Evolutionary conservation across 2,888 invertebrate genomes (phyloP).

Genomic region (Nasonovia ribisnigri): DNA sequence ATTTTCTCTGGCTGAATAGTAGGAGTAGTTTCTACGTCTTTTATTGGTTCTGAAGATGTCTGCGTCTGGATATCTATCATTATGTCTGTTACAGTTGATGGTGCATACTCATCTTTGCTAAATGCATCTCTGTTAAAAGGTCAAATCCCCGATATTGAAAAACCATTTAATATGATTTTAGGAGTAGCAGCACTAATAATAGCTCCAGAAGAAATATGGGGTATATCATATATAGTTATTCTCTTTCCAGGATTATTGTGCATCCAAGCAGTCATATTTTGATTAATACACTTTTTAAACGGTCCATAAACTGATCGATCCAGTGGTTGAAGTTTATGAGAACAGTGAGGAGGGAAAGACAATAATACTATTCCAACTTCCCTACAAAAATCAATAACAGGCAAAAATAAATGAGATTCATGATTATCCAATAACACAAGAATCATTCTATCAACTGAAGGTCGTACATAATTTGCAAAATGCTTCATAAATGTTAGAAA

Average conservation of each 20-base stretch:
- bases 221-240: slow-evolving; percentile 68
- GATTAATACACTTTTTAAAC: slow-evolving; percentile 65
- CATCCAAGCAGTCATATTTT: slow-evolving; percentile 66
- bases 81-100: slow-evolving; percentile 19
- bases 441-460: neutral
- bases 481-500: slow-evolving; percentile 66
- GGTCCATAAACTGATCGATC: slow-evolving; percentile 66
- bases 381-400: slow-evolving; percentile 37
- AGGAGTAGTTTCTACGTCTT: neutral
- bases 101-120: slow-evolving; percentile 66
- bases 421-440: slow-evolving; percentile 55
- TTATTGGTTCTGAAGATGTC: neutral
- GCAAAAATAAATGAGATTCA: slow-evolving; percentile 39
- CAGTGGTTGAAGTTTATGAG: slow-evolving; percentile 51
- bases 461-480: slow-evolving; percentile 59
- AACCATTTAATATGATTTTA: slow-evolving; percentile 68
- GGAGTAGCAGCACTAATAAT: slow-evolving; percentile 68
- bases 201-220: slow-evolving; percentile 66
- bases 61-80: neutral
- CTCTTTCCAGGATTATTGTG: slow-evolving; percentile 68
- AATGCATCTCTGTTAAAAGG: slow-evolving; percentile 67
- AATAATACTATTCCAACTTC: slow-evolving; percentile 22
- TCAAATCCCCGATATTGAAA: slow-evolving; percentile 67
- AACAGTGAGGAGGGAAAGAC: slow-evolving; percentile 58
- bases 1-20: neutral